Conservation (phyloP, 2,888 invertebrate species). For the Callyntrura guangdongensis region DNA sequence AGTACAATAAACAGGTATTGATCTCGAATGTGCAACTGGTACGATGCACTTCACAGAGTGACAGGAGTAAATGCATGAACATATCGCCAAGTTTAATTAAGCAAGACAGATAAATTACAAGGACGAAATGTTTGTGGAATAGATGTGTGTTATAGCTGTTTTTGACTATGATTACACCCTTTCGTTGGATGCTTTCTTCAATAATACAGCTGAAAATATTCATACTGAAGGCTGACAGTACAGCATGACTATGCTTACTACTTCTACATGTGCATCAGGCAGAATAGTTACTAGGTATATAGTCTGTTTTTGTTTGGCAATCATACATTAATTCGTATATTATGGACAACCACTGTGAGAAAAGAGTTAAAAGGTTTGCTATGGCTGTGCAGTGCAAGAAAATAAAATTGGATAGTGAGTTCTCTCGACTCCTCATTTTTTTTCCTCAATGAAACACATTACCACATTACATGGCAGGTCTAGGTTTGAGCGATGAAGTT, state of each 20-base stretch:
- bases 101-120: too few species aligned
- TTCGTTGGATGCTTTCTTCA: background rate
- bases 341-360: too few species aligned
- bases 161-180: background rate
- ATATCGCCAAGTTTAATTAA: too few species aligned
- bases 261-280: background rate
- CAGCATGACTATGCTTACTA: background rate
- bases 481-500: background rate
- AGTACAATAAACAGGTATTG: too few species aligned
- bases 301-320: slow-evolving; percentile 4
- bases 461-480: too few species aligned
- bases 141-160: background rate
- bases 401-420: background rate
- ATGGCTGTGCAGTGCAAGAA: background rate
- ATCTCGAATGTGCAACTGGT: too few species aligned
- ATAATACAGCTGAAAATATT: background rate
- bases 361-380: background rate
- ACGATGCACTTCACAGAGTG: too few species aligned
- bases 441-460: slow-evolving; percentile 12
- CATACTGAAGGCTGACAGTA: background rate
- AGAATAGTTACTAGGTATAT: background rate
- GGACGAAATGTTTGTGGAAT: background rate
- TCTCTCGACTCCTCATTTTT: background rate
- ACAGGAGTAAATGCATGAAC: too few species aligned
- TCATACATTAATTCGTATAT: slow-evolving; percentile 1